phyloP scores from a whole-genome alignment of 2,888 invertebrate genomes.

The Gerosis bhagava region DNA sequence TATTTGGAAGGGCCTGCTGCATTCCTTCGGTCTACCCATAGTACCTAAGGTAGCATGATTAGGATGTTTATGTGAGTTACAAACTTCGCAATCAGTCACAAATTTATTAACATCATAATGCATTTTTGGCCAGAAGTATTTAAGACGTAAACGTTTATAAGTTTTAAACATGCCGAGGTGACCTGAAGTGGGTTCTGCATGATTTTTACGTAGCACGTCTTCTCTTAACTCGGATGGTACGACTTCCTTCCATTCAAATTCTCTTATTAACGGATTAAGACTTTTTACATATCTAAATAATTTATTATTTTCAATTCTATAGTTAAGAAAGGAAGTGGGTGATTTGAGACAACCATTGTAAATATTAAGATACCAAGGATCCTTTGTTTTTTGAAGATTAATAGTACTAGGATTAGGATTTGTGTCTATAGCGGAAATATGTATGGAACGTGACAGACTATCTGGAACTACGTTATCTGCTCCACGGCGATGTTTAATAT shows the following conservation, averaged over 20 bases:
- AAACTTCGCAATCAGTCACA: constrained; percentile 2
- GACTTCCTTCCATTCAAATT: constrained; percentile 34
- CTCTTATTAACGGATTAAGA: constrained; percentile 28
- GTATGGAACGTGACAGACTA: constrained; percentile 28
- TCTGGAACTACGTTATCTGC: constrained; percentile 37
- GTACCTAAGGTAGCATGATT: constrained; percentile 27
- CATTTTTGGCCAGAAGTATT: constrained; percentile 26
- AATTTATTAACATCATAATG: constrained; percentile 23
- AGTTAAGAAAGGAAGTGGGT: constrained; percentile 22
- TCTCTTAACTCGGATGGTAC: constrained; percentile 28
- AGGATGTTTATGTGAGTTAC: constrained; percentile 26
- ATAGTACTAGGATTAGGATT: no score
- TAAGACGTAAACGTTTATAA: constrained; percentile 26
- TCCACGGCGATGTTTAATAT: constrained; percentile 35
- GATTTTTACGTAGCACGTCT: constrained; percentile 24
- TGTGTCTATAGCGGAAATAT: no score
- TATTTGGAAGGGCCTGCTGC: constrained; percentile 26
- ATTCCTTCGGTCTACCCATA: constrained; percentile 35
- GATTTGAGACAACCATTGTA: constrained; percentile 25
- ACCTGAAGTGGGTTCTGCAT: constrained; percentile 1
- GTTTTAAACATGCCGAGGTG: constrained; percentile 36
- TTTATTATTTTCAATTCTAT: constrained; percentile 16
- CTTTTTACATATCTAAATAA: constrained; percentile 24
- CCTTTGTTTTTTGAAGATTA: no score
- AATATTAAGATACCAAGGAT: constrained; percentile 32